Evolutionary conservation across 2,113 vertebrate genomes (phyloP).

Genomic region (Pongo pygmaeus): DNA sequence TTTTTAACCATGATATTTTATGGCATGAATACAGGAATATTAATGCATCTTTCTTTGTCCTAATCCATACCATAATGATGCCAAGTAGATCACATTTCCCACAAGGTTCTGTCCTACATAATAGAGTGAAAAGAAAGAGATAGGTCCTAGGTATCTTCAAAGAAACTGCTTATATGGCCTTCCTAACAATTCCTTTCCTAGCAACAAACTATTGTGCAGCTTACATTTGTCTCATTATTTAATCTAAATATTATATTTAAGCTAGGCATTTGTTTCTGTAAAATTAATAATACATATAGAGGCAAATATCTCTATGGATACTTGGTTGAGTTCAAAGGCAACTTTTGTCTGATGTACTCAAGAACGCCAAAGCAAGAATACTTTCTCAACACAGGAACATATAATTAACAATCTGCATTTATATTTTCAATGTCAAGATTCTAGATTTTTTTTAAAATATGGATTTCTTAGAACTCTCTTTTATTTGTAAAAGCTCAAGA

Average conservation of each 20-base stretch:
- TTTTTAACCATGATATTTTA: background rate
- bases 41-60: background rate
- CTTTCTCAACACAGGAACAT: background rate
- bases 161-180: background rate
- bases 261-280: background rate
- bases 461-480: background rate
- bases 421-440: slow-evolving; percentile 15
- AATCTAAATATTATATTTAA: slow-evolving; percentile 36
- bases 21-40: background rate
- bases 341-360: background rate
- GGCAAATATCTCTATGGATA: background rate
- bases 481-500: background rate
- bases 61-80: background rate
- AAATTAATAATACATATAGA: slow-evolving; percentile 28
- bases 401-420: background rate
- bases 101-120: background rate
- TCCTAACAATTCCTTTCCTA: background rate
- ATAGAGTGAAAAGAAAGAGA: background rate
- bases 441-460: background rate
- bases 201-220: background rate
- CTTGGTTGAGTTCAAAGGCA: slow-evolving; percentile 36
- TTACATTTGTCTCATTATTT: slow-evolving; percentile 23
- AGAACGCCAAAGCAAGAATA: background rate
- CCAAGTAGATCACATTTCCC: background rate
- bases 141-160: background rate